Base-by-base conservation (phyloP, 2,797 vertebrate genomes). In the Hafferia zeledoni region DNA sequence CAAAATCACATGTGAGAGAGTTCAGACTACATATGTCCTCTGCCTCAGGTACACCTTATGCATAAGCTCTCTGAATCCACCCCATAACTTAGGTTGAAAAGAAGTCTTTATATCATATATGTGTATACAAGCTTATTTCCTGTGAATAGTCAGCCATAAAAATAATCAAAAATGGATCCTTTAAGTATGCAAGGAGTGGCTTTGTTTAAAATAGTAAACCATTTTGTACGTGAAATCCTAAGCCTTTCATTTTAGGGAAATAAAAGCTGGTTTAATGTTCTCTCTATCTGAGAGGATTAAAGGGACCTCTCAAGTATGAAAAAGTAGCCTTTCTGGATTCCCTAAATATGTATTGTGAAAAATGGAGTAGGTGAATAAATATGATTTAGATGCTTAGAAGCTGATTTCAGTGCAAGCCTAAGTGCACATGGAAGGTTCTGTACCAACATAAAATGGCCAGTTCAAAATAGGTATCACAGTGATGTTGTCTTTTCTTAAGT, bases 211-310 rank as follows among this genome's bases (percentile, higher is more conserved):
- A 79, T 6, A 86, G 55, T 37, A 63, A 70, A 64, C 27, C 3
- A 1, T 37, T 69, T 87, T 83, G 3, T 14, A 18, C 37, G 23
- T 78, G 50, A 90, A 87, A 81, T 67, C 17, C 67, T 19, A 90
- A 90, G n/a, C 60, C n/a, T 87, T 92, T 75, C 52, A 43, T 91
- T 89, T 91, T 67, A 89, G 28, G 11, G 39, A 79, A 90, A 61
- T 30, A 79, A 50, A 81, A 64, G 28, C 63, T 83, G 6, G 23
- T 87, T 83, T 83, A 68, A 24, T 50, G 46, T 71, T 71, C 28
- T 71, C 28, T 70, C 0, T 61, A 47, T 59, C 59, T 67, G 44
- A 89, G 70, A 87, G 57, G 17, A 91, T 76, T 87, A 87, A 87
- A 92, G 55, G 28, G 35, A 20, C 24, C 33, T 60, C 79, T 83